phyloP scores from a whole-genome alignment of 2,797 vertebrate genomes.

The Cephalopachus bancanus region DNA sequence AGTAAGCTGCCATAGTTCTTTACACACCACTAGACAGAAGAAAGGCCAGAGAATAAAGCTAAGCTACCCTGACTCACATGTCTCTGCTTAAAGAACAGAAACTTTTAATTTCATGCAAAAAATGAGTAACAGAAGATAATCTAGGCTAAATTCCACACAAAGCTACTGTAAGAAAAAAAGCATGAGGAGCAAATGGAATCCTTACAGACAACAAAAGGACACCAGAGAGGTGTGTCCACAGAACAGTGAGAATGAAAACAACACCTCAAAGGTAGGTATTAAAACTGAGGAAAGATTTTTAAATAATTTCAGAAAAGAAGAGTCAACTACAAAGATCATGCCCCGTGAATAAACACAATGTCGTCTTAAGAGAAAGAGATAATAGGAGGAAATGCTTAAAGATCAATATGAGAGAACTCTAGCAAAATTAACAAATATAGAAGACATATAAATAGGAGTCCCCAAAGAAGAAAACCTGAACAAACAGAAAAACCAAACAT shows the following conservation, averaged over 20 bases:
- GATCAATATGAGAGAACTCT: background rate
- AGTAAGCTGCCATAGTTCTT: background rate
- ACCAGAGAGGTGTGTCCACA: background rate
- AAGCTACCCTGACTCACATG: background rate
- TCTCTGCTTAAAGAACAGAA: background rate
- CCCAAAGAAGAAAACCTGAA: slow-evolving; percentile 9
- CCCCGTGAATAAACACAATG: background rate
- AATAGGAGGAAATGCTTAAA: background rate
- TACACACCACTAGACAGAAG: background rate
- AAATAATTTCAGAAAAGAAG: slow-evolving; percentile 14
- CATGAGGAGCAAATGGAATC: background rate
- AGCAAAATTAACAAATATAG: background rate
- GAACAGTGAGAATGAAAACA: background rate
- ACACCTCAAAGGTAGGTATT: background rate
- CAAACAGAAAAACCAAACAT: background rate
- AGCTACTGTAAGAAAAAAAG: background rate
- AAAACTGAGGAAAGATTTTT: background rate
- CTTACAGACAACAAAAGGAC: background rate
- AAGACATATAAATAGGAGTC: background rate
- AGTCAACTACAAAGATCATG: background rate
- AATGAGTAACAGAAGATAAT: background rate
- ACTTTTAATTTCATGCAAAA: background rate
- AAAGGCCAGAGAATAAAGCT: background rate
- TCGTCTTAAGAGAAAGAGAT: background rate
- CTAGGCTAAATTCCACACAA: background rate